Percentiles rank a stretch among this genome's conserved stretches.
Conservation (phyloP, 2,888 invertebrate genomes). For the Drosophila formosana region DNA sequence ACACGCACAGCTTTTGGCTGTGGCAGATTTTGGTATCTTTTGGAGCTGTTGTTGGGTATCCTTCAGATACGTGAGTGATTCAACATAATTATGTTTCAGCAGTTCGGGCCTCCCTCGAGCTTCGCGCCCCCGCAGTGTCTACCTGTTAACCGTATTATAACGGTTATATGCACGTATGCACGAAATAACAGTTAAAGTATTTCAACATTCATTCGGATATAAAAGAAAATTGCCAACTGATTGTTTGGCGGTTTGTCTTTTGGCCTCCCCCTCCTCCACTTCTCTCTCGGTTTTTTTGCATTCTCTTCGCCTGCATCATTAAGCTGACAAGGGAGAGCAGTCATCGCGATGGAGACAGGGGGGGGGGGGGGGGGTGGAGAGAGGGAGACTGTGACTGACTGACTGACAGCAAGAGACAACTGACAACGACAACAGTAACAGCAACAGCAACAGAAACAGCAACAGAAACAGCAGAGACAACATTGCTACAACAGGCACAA, state of each 20-base stretch:
- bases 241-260: constrained; percentile 63
- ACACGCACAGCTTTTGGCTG: constrained; percentile 19
- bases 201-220: constrained; percentile 66
- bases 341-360: neutral
- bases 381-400: constrained; percentile 11
- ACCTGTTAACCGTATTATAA: constrained; percentile 68
- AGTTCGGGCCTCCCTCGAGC: neutral
- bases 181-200: constrained; percentile 75
- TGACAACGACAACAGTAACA: constrained; percentile 33
- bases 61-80: constrained; percentile 69
- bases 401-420: constrained; percentile 41
- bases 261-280: constrained; percentile 1
- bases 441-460: constrained; percentile 14
- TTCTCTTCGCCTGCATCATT: constrained; percentile 54
- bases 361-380: constrained; percentile 1
- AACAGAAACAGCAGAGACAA: constrained; percentile 26
- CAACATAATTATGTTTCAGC: constrained; percentile 71
- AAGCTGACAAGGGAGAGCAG: constrained; percentile 33
- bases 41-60: constrained; percentile 44
- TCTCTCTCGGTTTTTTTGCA: neutral
- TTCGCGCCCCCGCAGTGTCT: neutral
- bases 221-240: constrained; percentile 56
- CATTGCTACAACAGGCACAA: constrained; percentile 22
- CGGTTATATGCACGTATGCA: constrained; percentile 70
- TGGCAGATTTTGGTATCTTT: constrained; percentile 29